Base-by-base conservation (phyloP, 2,888 invertebrate species). In the Agrochola litura region DNA sequence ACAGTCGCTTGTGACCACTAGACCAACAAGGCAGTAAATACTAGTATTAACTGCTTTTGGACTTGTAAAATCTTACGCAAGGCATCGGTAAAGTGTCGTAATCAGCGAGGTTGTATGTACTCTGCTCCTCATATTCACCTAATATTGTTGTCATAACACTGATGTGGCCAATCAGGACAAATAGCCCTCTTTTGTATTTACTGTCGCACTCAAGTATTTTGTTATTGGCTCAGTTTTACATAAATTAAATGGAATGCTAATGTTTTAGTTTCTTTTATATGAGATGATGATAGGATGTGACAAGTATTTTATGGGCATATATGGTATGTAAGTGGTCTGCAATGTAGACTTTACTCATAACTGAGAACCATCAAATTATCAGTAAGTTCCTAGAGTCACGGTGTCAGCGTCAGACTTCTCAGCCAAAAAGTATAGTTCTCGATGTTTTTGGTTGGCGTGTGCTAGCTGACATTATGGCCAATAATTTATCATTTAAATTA, bases 161-260 rank as follows among this genome's bases (percentile, higher is more conserved):
- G 66, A 77, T 70, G 70, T 19, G 9, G 22, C 9, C 70, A 9
- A 70, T 77, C 49, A 77, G 25, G 54, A 58, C 37, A 70, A 80
- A 80, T 70, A 61, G 12, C 49, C 56, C n/a, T 70, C 77, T 77
- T 80, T 83, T 83, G 78, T 83, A 10, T 16, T 25, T 14, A 76
- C n/a, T 67, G 56, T 49, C 12, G 41, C 75, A 52, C 19, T 60
- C 3, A 54, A 25, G 41, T 37, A 25, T 46, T 22, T 65, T 82
- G n/a, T 64, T 63, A 69, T 49, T 64, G 41, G 19, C 19, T 43
- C 5, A n/a, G n/a, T 41, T 76, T 67, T 65, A 69, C 25, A 54
- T 60, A 66, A 8, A 54, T 46, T 14, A 69, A 49, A 30, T 6
- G 46, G 14, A 56, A 70, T 66, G 30, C 41, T 56, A 76, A 60